Base-by-base conservation (phyloP, 2,888 invertebrate genomes). In the Lasioglossum lativentre region DNA sequence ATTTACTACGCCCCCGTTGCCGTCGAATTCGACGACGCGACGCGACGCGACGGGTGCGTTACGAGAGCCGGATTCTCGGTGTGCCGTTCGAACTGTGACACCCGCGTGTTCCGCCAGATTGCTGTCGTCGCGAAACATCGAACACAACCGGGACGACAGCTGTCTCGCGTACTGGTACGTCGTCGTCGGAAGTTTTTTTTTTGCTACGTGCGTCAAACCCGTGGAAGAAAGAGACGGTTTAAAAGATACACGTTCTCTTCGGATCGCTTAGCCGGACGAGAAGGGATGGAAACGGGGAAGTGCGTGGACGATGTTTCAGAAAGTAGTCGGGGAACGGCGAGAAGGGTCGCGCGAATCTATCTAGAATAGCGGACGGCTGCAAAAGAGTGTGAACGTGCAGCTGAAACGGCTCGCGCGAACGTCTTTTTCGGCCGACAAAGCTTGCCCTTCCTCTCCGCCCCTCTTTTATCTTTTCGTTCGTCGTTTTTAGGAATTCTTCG, bases 371-470 rank as follows among this genome's bases (percentile, higher is more conserved):
- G 78, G 59, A 75, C 77, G 80, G 75, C 74, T 66, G 82, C 71
- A 86, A 77, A 82, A 86, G 87, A 75, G 83, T 75, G 87, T 38
- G 66, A 63, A 82, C 76, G 86, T 74, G 85, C 76, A 74, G 79
- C 82, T 76, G 81, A 81, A 78, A 76, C 83, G 78, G 78, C 73
- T 71, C 63, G 59, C 71, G 78, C 42, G 66, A 52, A 72, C 75
- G 72, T 82, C 79, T 71, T 82, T 74, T 56, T 71, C 75, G 52
- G 75, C 72, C 77, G 30, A 75, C 78, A 77, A 73, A 77, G 82
- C 86, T 42, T 70, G 72, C 70, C 72, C 79, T 38, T 42, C 40
- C 34, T 34, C 40, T 27, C n/a, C 52, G 10, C 40, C 23, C 74
- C 40, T 23, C 68, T 73, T 27, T 78, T 59, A 27, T 59, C 34